Base-by-base conservation (phyloP, 2,797 vertebrate species). In the Anomalospiza imberbis region DNA sequence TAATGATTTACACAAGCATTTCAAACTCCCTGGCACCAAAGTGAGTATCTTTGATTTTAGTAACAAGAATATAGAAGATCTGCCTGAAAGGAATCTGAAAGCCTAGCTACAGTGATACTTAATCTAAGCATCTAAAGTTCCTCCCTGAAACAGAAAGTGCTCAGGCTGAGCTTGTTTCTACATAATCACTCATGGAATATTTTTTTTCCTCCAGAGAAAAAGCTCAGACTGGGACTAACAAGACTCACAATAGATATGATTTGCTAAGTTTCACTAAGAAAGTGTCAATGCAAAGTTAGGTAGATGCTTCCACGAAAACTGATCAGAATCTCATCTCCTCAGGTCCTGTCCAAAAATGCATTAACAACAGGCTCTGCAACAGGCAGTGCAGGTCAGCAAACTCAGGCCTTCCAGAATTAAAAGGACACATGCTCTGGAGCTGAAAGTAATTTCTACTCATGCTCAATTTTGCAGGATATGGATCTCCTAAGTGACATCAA, bases 1-100 rank as follows among this genome's bases (percentile, higher is more conserved):
- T 96, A 97, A 96, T 96, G 81, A 97, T 96, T 96, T 86, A 96
- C 75, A 29, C 26, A 71, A 71, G 29, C 36, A 42, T 75, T 95
- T 89, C 85, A 67, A 86, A 85, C 12, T 68, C 5, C 1, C 38
- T 68, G 63, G 70, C 42, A 87, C n/a, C 4, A 7, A 88, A 84
- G 12, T 34, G 28, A 89, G 17, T 58, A 76, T 74, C 62, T 88
- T 85, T 67, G 48, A 74, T 71, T 91, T 77, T 48, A 78, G 48
- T 44, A 89, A 31, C 38, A 77, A 74, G 34, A 57, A 71, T 31
- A 63, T 11, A 90, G 61, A 85, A 31, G 26, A 82, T 32, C 21
- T 78, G 22, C 29, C 61, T 77, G 57, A 94, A 91, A 77, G 66
- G 71, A 90, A 95, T 88, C 20, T 60, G 88, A 94, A 91, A 95